Percentiles rank a stretch among this genome's conserved stretches.
These are phyloP conservation scores for Fragum fragum DNA, from an alignment of 2,888 invertebrate species.

Conservation along the genomic window DNA sequence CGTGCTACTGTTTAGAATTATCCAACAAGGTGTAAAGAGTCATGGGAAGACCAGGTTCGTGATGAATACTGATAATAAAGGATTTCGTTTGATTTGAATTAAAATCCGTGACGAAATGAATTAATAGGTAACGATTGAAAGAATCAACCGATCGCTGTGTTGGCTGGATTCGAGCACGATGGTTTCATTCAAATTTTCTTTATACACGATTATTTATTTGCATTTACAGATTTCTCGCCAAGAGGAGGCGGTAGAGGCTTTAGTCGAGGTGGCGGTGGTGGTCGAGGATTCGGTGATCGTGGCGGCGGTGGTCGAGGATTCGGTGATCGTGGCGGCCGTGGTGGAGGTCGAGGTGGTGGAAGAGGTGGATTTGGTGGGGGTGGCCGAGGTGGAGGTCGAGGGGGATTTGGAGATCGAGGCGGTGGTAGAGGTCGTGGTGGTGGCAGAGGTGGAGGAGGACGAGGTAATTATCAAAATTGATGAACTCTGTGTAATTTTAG, in stretches of 20 bases:
- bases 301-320: slow-evolving; percentile 30
- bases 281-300: slow-evolving; percentile 15
- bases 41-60: no score
- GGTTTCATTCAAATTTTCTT: no score
- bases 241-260: slow-evolving; percentile 47
- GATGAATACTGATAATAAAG: no score
- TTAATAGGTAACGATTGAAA: no score
- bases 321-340: slow-evolving; percentile 30
- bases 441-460: slow-evolving; percentile 44
- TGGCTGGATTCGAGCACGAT: no score
- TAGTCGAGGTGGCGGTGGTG: slow-evolving; percentile 5
- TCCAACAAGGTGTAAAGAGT: no score
- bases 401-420: slow-evolving; percentile 25
- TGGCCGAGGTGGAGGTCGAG: slow-evolving; percentile 38
- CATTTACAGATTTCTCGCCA: slow-evolving; percentile 59
- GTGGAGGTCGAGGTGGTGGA: slow-evolving; percentile 36
- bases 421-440: slow-evolving; percentile 29
- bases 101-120: no score
- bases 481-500: no score
- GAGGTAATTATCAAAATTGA: slow-evolving; percentile 32
- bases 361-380: slow-evolving; percentile 40
- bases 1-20: no score
- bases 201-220: no score
- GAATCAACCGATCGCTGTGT: no score
- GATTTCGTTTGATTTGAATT: no score